Evolutionary conservation across 1,140 invertebrate species (phyloP), one percentile per base, ranked within the genome.

Genomic region (Drosophila persimilis): DNA sequence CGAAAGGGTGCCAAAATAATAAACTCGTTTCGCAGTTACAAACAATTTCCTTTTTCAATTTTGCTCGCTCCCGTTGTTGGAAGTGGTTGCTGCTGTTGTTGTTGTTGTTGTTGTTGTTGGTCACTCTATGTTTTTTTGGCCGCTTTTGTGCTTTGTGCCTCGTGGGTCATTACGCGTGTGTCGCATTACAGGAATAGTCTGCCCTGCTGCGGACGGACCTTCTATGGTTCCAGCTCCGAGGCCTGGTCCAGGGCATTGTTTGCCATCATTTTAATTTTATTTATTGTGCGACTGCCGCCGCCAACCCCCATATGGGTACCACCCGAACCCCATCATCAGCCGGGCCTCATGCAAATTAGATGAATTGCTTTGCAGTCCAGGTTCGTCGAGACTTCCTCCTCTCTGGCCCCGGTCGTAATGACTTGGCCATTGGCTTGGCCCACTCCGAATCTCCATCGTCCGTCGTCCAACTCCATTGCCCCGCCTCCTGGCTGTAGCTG

Each of bases 201-300:
- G 62, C 71, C 9, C 29, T 31, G 29, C 29, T 1, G 1, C 17
- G 17, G 17, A 31, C 8, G 29, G 72, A 39, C 31, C 31, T 35
- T 35, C 31, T 35, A 11, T 11, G 31, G 31, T 35, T 11, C 31
- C 31, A 11, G 31, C 8, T 31, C 7, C 29, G 0, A 2, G 7
- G 8, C 29, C 8, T 26, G 29, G 2, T 70, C 76, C 57, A 46
- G 63, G 57, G 73, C 77, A 90, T 90, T 91, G 89, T 91, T 91
- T 91, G 90, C 74, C 77, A 91, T 91, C 90, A 85, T 90, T 91
- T 91, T 91, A 91, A 91, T 91, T 91, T 91, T 91, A 91, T 91
- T 91, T 91, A 90, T 90, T 91, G 90, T 91, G 84, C 75, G 83
- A 84, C 80, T 90, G 80, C 75, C 73, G 53, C 47, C 20, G 43